phyloP scores from a whole-genome alignment of 2,113 vertebrate genomes.

The Oxyura jamaicensis region DNA sequence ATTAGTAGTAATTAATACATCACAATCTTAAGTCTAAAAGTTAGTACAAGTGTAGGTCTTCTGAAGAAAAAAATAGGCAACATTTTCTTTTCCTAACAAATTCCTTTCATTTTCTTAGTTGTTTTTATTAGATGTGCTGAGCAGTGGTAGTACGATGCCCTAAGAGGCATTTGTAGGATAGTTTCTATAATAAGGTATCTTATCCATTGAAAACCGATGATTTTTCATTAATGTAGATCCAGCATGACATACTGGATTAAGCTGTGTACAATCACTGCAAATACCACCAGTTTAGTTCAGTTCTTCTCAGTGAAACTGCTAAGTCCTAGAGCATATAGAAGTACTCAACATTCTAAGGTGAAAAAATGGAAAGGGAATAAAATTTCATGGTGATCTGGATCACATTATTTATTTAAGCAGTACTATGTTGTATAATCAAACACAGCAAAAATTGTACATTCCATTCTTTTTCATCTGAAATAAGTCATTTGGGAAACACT shows the following conservation, averaged over 20 bases:
- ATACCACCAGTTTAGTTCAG: not conserved
- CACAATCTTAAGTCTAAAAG: not conserved
- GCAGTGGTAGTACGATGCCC: not conserved
- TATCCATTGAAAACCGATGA: not conserved
- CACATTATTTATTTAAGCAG: not conserved
- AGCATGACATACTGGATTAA: not conserved
- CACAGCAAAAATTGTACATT: not conserved
- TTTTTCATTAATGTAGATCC: not conserved
- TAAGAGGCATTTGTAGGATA: not conserved
- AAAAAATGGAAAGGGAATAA: not conserved
- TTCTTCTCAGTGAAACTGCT: not conserved
- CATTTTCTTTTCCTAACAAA: not conserved
- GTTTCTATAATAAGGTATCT: not conserved
- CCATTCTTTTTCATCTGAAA: not conserved
- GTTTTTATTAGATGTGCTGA: not conserved
- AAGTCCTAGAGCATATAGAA: not conserved
- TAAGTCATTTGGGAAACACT: not conserved
- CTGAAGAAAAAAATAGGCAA: not conserved
- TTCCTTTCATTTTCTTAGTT: not conserved
- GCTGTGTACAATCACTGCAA: not conserved
- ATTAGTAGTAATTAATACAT: not conserved
- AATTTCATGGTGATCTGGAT: not conserved
- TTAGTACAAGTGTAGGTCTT: not conserved
- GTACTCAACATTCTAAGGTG: not conserved
- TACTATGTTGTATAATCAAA: not conserved